These are phyloP conservation scores for Probosciger aterrimus DNA, from an alignment of 2,113 vertebrate species.

Conservation along the genomic window DNA sequence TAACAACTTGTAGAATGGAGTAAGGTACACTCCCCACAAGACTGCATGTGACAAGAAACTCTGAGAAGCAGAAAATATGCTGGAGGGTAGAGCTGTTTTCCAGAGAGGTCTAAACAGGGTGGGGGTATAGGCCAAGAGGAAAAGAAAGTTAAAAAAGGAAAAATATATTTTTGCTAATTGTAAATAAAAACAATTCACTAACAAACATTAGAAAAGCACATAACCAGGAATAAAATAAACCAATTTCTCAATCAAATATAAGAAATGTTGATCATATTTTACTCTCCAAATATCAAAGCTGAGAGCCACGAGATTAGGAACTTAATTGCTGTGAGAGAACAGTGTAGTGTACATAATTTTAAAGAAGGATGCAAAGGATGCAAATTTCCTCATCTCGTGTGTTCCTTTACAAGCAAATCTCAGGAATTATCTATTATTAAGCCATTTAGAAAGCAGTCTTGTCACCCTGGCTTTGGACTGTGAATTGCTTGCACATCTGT, in stretches of 20 bases:
- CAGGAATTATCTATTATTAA: neutral
- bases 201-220: neutral
- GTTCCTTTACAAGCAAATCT: neutral
- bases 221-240: neutral
- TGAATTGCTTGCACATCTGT: neutral
- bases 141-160: neutral
- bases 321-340: neutral
- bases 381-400: neutral
- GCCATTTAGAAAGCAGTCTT: neutral
- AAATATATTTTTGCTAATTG: neutral
- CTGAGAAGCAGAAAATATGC: neutral
- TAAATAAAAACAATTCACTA: neutral
- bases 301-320: neutral
- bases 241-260: neutral
- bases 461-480: neutral
- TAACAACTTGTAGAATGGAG: neutral
- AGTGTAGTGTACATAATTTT: neutral
- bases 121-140: neutral
- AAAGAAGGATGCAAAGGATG: neutral
- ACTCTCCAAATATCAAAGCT: neutral
- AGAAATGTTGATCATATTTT: neutral
- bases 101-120: neutral
- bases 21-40: neutral
- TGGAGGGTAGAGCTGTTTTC: neutral
- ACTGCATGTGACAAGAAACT: neutral